Conservation (phyloP, 2,888 invertebrate species). For the Ectemnius cavifrons region DNA sequence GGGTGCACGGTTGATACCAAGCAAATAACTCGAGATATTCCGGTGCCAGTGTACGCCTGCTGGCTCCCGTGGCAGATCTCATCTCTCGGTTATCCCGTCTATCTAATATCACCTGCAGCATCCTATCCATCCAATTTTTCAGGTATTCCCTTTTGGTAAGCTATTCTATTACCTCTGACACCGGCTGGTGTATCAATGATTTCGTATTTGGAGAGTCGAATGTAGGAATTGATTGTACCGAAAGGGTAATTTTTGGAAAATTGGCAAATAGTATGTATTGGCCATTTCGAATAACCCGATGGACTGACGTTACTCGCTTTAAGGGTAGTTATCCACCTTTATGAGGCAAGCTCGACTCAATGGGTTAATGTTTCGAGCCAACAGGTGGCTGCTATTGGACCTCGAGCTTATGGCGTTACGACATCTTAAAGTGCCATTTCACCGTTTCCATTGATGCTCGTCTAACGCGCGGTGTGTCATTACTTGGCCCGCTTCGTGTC, state of each 20-base stretch:
- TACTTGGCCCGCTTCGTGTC: not conserved
- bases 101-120: not conserved
- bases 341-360: slow-evolving; percentile 71
- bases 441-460: slow-evolving; percentile 62
- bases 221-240: no score
- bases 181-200: not conserved
- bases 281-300: slow-evolving; percentile 42
- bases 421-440: slow-evolving; percentile 67
- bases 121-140: not conserved
- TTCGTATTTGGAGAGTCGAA: not conserved
- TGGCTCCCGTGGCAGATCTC: not conserved
- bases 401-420: slow-evolving; percentile 73
- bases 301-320: slow-evolving; percentile 39
- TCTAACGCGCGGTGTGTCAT: not conserved
- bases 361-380: slow-evolving; percentile 76
- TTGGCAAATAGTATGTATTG: not conserved
- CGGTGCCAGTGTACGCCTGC: slow-evolving; percentile 17
- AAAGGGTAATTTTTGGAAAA: no score
- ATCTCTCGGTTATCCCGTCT: not conserved
- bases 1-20: slow-evolving; percentile 43
- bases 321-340: slow-evolving; percentile 68
- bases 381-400: slow-evolving; percentile 77
- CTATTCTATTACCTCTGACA: not conserved
- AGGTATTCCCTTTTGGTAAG: not conserved
- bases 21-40: slow-evolving; percentile 66